phyloP scores from a whole-genome alignment of 2,888 invertebrate species.

The Hypolimnas misippus region DNA sequence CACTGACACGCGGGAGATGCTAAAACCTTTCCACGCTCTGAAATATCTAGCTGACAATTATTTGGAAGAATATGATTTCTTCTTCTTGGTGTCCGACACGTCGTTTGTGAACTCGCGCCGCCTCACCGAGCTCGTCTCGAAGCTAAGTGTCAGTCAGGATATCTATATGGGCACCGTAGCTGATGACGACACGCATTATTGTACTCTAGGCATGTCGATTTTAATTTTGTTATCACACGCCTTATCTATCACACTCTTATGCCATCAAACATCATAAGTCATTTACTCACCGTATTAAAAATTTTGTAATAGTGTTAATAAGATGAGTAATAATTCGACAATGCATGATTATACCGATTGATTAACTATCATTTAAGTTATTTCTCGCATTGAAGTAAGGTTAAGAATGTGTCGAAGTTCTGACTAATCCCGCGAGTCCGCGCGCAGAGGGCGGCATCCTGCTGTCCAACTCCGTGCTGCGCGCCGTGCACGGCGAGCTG shows the following conservation, averaged over 20 bases:
- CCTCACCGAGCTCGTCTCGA: slow-evolving; percentile 88
- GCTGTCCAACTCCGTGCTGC: slow-evolving; percentile 93
- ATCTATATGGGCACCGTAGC: slow-evolving; percentile 90
- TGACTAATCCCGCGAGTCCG: too few species aligned
- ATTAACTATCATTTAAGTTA: too few species aligned
- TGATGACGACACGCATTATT: slow-evolving; percentile 85
- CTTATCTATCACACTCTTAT: too few species aligned
- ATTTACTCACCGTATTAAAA: too few species aligned
- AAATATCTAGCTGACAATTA: slow-evolving; percentile 96
- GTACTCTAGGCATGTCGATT: slow-evolving; percentile 87
- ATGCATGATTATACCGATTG: too few species aligned
- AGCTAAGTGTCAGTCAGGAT: slow-evolving; percentile 93
- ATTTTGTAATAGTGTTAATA: background rate
- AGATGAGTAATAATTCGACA: too few species aligned
- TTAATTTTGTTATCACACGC: too few species aligned
- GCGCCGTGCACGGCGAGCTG: slow-evolving; percentile 89
- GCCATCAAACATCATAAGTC: too few species aligned
- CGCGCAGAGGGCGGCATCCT: slow-evolving; percentile 92
- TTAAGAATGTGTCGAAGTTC: too few species aligned
- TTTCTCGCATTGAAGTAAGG: too few species aligned
- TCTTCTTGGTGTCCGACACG: slow-evolving; percentile 93
- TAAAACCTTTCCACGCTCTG: slow-evolving; percentile 93
- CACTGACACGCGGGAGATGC: slow-evolving; percentile 88
- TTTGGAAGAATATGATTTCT: slow-evolving; percentile 95
- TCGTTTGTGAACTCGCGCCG: slow-evolving; percentile 93